phyloP scores from a whole-genome alignment of 2,888 invertebrate genomes.

The Lycia hirtaria region DNA sequence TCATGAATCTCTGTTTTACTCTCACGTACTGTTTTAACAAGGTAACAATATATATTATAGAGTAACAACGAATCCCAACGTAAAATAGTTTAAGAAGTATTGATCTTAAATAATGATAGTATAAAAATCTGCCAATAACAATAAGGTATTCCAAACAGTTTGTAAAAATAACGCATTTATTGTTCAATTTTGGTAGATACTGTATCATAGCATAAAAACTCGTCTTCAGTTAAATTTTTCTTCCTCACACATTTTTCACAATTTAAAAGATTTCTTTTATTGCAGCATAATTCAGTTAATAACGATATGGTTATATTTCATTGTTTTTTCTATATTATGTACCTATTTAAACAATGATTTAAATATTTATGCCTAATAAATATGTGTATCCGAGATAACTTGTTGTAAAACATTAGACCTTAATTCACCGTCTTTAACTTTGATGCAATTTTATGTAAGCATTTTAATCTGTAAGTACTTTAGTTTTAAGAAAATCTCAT shows the following conservation, averaged over 20 bases:
- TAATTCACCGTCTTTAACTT: not conserved
- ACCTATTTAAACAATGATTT: no score
- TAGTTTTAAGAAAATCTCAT: constrained; percentile 17
- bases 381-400: no score
- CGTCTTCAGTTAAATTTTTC: no score
- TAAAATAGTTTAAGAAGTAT: constrained; percentile 32
- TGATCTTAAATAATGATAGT: constrained; percentile 2
- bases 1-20: constrained; percentile 40
- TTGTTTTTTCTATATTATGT: no score
- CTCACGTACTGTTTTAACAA: constrained; percentile 27
- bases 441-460: not conserved
- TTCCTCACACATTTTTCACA: no score
- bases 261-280: no score
- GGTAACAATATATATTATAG: constrained; percentile 30
- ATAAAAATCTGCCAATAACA: constrained; percentile 20
- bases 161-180: not conserved
- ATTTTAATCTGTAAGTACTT: not conserved
- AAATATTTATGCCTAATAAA: no score
- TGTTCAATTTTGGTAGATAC: not conserved
- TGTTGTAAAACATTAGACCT: no score
- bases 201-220: not conserved
- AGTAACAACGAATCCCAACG: constrained; percentile 54
- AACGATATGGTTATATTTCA: no score
- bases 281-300: no score
- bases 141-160: constrained; percentile 4